phyloP scores from a whole-genome alignment of 35 echinoderm and acorn worm genomes.

The Strongylocentrotus purpuratus region DNA sequence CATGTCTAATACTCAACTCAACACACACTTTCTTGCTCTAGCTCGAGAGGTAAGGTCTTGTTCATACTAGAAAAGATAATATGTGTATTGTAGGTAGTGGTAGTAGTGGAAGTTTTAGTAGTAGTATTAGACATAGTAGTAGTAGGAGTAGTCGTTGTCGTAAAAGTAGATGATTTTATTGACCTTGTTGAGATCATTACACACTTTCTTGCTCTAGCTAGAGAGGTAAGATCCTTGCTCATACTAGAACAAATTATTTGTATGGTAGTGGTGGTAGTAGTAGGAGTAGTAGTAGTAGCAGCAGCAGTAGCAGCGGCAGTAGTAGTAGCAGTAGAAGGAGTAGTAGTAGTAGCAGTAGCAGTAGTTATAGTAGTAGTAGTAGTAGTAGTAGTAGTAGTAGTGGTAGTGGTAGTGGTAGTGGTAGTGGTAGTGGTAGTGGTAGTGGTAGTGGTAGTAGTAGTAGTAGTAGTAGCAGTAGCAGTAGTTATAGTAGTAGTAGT shows the following conservation, averaged over 20 bases:
- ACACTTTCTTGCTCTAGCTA: slow-evolving; percentile 80
- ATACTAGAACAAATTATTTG: not conserved
- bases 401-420: not conserved
- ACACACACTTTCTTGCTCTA: slow-evolving; percentile 89
- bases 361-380: not conserved
- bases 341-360: slow-evolving; percentile 12
- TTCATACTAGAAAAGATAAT: not conserved
- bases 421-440: not conserved
- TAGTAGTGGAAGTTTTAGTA: slow-evolving; percentile 20
- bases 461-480: slow-evolving; percentile 24
- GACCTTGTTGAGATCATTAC: slow-evolving; percentile 97
- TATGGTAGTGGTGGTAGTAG: slow-evolving; percentile 1
- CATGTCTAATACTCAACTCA: slow-evolving; percentile 98
- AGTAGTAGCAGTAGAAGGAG: not conserved
- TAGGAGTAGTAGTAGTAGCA: not conserved
- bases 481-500: slow-evolving; percentile 19
- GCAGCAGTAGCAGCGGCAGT: not conserved
- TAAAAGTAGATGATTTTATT: slow-evolving; percentile 68
- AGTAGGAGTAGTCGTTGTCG: not conserved
- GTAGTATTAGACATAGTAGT: not conserved
- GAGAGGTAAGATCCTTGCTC: slow-evolving; percentile 64
- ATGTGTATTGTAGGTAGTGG: not conserved
- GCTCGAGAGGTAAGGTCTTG: slow-evolving; percentile 68
- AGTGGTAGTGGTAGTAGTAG: not conserved
- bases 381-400: slow-evolving; percentile 16